phyloP scores from a whole-genome alignment of 53 echinoderm and acorn worm species.

The Antedon mediterranea region DNA sequence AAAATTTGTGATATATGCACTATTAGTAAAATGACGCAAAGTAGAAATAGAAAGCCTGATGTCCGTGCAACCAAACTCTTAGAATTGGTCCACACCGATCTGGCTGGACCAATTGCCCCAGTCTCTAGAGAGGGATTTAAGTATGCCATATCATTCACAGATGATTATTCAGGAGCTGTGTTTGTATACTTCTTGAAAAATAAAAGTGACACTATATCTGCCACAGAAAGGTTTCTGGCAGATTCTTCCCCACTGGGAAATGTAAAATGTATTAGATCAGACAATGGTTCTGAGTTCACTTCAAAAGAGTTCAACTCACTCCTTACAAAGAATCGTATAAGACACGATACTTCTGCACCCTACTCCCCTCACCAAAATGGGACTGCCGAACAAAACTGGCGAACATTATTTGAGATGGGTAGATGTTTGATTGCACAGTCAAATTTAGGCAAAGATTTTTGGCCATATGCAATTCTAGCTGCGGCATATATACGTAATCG shows the following conservation, averaged over 20 bases:
- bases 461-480: no score
- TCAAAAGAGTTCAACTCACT: neutral
- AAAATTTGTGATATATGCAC: no score
- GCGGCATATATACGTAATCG: no score
- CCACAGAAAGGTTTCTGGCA: neutral
- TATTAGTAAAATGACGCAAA: no score
- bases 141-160: conserved; percentile 4
- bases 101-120: neutral
- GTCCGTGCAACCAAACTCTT: neutral
- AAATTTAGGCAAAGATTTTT: no score
- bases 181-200: no score
- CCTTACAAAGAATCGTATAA: neutral
- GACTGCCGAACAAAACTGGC: no score
- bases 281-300: conserved; percentile 8
- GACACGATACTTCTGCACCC: conserved; percentile 6
- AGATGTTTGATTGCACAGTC: no score
- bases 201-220: conserved; percentile 1
- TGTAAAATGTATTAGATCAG: no score
- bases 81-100: conserved; percentile 3
- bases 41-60: conserved; percentile 13
- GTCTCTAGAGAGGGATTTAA: neutral
- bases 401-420: no score
- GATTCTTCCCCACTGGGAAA: no score
- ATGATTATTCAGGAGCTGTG: conserved; percentile 2
- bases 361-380: no score